phyloP scores from a whole-genome alignment of 2,797 vertebrate species.

The Artibeus jamaicensis region DNA sequence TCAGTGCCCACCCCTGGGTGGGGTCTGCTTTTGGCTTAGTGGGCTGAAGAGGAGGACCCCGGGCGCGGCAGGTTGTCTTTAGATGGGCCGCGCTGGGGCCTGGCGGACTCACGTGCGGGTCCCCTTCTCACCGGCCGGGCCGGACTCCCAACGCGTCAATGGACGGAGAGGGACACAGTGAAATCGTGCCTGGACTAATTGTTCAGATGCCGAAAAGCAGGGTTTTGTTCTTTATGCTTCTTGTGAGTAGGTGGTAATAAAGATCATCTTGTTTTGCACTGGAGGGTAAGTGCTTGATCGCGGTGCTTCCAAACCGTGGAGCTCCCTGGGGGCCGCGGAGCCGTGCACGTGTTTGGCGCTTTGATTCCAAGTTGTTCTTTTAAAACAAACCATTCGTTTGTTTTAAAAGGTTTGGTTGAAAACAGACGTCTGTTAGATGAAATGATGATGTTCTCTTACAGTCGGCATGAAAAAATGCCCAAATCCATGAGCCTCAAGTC shows the following conservation, averaged over 20 bases:
- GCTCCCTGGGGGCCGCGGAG: background rate
- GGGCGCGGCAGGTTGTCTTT: too few species aligned
- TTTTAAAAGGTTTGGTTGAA: slow-evolving; percentile 1
- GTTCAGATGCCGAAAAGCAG: background rate
- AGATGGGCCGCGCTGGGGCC: too few species aligned
- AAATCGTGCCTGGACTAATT: background rate
- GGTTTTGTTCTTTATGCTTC: background rate
- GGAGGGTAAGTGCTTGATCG: background rate
- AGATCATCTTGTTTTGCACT: background rate
- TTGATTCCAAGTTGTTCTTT: background rate
- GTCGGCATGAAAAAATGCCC: background rate
- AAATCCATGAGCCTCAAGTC: background rate
- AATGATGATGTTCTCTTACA: background rate
- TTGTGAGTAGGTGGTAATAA: background rate
- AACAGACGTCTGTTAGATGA: background rate
- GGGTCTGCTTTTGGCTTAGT: too few species aligned
- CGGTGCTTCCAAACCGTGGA: background rate
- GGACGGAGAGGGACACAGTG: background rate
- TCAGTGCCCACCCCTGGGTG: background rate
- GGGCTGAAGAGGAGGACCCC: background rate
- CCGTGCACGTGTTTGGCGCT: background rate
- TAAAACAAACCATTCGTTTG: background rate
- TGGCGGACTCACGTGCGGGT: too few species aligned
- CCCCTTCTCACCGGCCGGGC: background rate
- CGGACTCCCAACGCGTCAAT: background rate